Base-by-base conservation (phyloP, 1,140 invertebrate genomes). In the Anastatus disparis region DNA sequence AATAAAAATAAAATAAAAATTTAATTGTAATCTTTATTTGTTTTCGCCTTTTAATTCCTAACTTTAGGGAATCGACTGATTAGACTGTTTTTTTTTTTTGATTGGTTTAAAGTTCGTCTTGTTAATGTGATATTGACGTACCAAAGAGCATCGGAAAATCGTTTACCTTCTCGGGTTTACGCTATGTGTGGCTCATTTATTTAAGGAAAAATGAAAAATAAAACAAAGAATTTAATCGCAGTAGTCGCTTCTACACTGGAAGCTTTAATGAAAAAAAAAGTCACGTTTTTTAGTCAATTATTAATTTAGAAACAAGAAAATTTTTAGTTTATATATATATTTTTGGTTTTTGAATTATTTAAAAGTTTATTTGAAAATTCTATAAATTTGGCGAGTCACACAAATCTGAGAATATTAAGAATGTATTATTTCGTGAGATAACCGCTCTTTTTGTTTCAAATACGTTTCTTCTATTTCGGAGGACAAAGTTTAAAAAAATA, bases 121-220 rank as follows among this genome's bases (percentile, higher is more conserved):
- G 75, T 79, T 81, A 75, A 82, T 86, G 84, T 86, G 84, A 86
- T 86, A 86, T 83, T 79, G 78, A 81, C 75, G 84, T 85, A 85
- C 84, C 84, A 86, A 86, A 86, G 84, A 86, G 80, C 81, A 83
- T 83, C 80, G 75, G 75, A 79, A 85, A 84, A 81, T 82, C 78
- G 77, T 80, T 78, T 74, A 77, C 76, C 75, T 70, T 77, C 74
- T 76, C 71, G 66, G 52, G 63, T 63, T 65, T 48, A 67, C 67
- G 66, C 73, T 58, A 68, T 40, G 69, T 68, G 55, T 29, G 53
- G 50, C 59, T 69, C 52, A 42, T 67, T n/a, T 72, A 72, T 65
- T 70, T 70, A 50, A 31, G 52, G 31, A 62, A 72, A 72, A 46
- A n/a, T n/a, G n/a, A 35, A 35, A 35, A 35, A 35, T 35, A 6